Evolutionary conservation across 2,797 vertebrate genomes (phyloP), one percentile per base, ranked within the genome.

Genomic region (Erethizon dorsatum): DNA sequence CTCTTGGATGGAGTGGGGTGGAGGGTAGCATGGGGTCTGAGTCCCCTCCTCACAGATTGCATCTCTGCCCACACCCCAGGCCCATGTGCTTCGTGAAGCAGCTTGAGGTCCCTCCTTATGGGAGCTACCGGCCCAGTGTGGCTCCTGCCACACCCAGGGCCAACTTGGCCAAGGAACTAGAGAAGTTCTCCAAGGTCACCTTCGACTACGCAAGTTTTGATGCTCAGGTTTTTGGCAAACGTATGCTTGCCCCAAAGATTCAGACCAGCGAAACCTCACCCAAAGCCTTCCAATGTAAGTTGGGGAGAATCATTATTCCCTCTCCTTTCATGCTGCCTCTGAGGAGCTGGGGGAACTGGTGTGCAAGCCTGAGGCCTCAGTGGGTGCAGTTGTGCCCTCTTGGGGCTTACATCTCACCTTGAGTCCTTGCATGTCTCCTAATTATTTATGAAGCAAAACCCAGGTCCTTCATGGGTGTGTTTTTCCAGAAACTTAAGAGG

Each of bases 141-240:
- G 99, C 99, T 63, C 99, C 99, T 26, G 94, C 99, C 97, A 99
- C 99, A 4, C 99, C 99, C 47, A 99, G 99, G 61, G 99, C 99
- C 98, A 99, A 99, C 99, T 98, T 99, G 98, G 99, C 99, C 98
- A 99, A 99, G 99, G 99, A 99, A 98, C 99, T 99, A 98, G 99
- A 99, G 99, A 99, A 99, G 97, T 99, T 99, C 99, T 99, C 99
- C 99, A 99, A 99, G 99, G 99, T 99, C 98, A 99, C 99, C 98
- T 99, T 99, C 96, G 99, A 99, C 99, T 99, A 99, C 99, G 99
- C 99, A 99, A 99, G 99, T 99, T 99, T 99, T 96, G 99, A 99
- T 94, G 99, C 99, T 98, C 99, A 99, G 99, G 99, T 99, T 99
- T 99, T 99, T 96, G 99, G 99, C 99, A 99, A 99, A 99, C 99